Base-by-base conservation (phyloP, 1,140 invertebrate species). In the Ceratina calcarata region DNA sequence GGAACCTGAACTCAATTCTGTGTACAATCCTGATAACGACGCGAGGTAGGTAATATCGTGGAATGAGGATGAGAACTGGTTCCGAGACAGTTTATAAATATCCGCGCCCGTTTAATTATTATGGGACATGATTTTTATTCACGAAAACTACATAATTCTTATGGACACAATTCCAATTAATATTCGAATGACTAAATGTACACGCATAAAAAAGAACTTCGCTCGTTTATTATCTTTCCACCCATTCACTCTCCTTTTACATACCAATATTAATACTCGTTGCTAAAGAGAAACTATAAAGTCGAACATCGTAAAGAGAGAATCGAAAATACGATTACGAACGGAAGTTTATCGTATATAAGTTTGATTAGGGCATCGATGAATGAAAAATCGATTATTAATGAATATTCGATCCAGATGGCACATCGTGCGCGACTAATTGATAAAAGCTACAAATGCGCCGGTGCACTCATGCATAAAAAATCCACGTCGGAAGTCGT, bases 381-480 rank as follows among this genome's bases (percentile, higher is more conserved):
- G 49, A 64, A 71, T 37, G 49, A 72, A 15, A 71, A n/a, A 8
- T 78, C 68, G 37, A 32, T 32, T 12, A 62, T 64, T 72, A 65
- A 78, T 78, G 70, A 71, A 45, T 72, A 65, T 57, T 24, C 16
- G 37, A 65, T 72, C 58, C 60, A 10, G 20, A 20, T n/a, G 16
- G 55, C 7, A 45, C 7, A 45, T 37, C 32, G 8, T n/a, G 27
- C 22, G 76, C 13, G 24, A 72, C 51, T 58, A 78, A 78, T 78
- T 58, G 51, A 78, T 49, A 57, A 13, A 72, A 22, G 16, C 18
- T 15, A 2, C 20, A n/a, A n/a, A 20, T 58, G 27, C 20, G 49
- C 8, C 27, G 15, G 20, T 49, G 16, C 12, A 20, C 15, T 20
- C 18, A 22, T 58, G 76, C 64, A 72, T 78, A 65, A 78, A 78